A percentile compares a stretch with the other conserved stretches of the same genome.
Evolutionary conservation across 1,140 invertebrate genomes (phyloP).

Genomic region (Aphelinus atriplicis): DNA sequence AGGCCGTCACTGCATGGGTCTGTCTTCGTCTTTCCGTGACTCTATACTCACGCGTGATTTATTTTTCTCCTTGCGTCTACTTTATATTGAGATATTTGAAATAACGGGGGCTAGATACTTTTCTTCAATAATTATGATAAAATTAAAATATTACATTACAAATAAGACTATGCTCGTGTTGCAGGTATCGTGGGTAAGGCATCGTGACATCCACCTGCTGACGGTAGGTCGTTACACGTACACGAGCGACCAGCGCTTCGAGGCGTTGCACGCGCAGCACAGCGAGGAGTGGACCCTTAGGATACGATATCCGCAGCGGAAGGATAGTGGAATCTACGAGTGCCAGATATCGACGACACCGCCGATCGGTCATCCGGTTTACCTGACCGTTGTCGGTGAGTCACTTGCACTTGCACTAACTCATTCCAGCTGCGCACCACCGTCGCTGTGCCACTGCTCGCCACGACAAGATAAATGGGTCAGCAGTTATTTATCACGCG

Average conservation of each 20-base stretch:
- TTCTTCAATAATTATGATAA: no score
- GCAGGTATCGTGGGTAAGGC: constrained; percentile 89
- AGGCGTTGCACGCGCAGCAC: constrained; percentile 78
- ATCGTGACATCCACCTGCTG: constrained; percentile 85
- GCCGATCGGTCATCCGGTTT: constrained; percentile 80
- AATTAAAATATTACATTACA: no score
- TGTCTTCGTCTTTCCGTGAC: no score
- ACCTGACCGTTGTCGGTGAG: constrained; percentile 84
- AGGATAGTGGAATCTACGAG: constrained; percentile 85
- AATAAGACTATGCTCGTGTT: constrained; percentile 27
- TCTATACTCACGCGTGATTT: no score
- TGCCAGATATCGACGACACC: constrained; percentile 90
- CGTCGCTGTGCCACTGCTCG: no score
- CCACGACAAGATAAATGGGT: no score
- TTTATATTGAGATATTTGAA: no score
- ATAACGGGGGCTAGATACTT: no score
- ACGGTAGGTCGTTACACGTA: constrained; percentile 88
- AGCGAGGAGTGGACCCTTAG: constrained; percentile 81
- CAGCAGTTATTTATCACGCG: no score
- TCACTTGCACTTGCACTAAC: constrained; percentile 41
- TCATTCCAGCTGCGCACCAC: no score
- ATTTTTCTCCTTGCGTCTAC: no score
- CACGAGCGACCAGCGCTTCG: constrained; percentile 85
- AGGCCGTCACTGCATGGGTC: no score
- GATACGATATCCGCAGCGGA: constrained; percentile 79